A percentile compares a stretch with the other conserved stretches of the same genome.
These are phyloP conservation scores for Cottus gobio DNA, from an alignment of 2,113 vertebrate species.

Conservation along the genomic window DNA sequence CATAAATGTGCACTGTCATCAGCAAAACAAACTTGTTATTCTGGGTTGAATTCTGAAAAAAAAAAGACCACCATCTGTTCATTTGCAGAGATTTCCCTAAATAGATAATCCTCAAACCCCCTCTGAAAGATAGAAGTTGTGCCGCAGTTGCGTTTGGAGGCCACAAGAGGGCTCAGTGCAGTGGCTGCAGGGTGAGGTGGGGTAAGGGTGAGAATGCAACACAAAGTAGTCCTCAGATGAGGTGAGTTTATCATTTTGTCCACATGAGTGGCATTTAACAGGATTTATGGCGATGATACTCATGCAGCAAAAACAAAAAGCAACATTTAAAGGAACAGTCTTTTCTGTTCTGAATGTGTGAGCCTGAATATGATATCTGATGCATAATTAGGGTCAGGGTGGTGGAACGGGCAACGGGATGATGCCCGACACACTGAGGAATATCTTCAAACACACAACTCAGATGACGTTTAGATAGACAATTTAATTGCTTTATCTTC, in stretches of 20 bases:
- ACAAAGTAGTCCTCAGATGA: conserved; percentile 9
- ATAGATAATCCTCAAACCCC: conserved; percentile 66
- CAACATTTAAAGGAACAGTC: not conserved
- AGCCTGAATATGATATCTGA: conserved; percentile 1
- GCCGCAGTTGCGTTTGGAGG: conserved; percentile 34
- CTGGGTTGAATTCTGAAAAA: conserved; percentile 73
- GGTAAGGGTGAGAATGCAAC: not conserved
- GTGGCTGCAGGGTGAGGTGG: not conserved
- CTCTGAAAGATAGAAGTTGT: conserved; percentile 29
- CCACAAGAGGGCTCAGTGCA: conserved; percentile 71
- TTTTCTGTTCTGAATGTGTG: not conserved
- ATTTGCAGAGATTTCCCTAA: conserved; percentile 62
- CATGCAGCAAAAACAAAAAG: not conserved
- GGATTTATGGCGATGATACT: conserved; percentile 17
- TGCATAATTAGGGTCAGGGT: not conserved
- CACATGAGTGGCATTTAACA: conserved; percentile 16
- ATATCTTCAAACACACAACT: not conserved
- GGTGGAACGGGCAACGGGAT: not conserved
- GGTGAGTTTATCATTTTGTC: conserved; percentile 23
- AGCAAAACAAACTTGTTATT: conserved; percentile 39
- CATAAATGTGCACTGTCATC: conserved; percentile 59
- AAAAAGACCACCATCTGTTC: conserved; percentile 84
- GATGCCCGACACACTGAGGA: not conserved
- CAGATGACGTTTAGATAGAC: not conserved
- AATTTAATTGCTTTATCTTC: not conserved